Base-by-base conservation (phyloP, 2,113 vertebrate species). In the Columba livia region DNA sequence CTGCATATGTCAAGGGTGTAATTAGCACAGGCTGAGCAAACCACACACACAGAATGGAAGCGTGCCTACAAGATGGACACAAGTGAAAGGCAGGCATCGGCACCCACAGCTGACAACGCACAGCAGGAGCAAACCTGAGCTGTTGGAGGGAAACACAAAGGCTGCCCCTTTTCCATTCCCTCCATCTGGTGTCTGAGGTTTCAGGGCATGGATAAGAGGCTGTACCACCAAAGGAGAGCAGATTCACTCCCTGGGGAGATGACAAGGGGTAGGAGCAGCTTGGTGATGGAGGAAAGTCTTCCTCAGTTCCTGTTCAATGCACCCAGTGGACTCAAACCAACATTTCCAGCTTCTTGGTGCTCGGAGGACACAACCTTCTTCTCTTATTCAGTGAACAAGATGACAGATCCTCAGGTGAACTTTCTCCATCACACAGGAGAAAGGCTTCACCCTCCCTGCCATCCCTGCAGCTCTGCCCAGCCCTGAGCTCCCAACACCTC, bases 21-120 rank as follows among this genome's bases (percentile, higher is more conserved):
- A 97, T 98, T 98, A 98, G 91, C 95, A 95, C 93, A 93, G 97
- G 65, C 92, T 91, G 94, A 97, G 87, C 89, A 96, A 96, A 96
- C 92, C 90, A 21, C 93, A 72, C 94, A 64, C 67, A 51, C 64
- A 17, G 84, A 57, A 95, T 57, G 87, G 57, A 53, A 84, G 50
- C 19, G 10, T 87, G 81, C 42, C 72, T 96, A 73, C 81, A 40
- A 28, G 91, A 75, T 56, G 89, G 80, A 69, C 77, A 91, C 25
- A 28, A 44, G 34, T 62, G 53, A 71, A 70, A 85, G 57, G 12
- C 65, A 61, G 67, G 57, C 66, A 34, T 4, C 20, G 1, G 44
- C 40, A 65, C 0, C 66, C 65, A 44, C 21, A 12, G 40, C 2
- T 44, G 53, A 65, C 51, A 47, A 2, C 4, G 28, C 7, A 1